Evolutionary conservation across 2,888 invertebrate species (phyloP), one percentile per base, ranked within the genome.

Genomic region (Cremastinae sp.): DNA sequence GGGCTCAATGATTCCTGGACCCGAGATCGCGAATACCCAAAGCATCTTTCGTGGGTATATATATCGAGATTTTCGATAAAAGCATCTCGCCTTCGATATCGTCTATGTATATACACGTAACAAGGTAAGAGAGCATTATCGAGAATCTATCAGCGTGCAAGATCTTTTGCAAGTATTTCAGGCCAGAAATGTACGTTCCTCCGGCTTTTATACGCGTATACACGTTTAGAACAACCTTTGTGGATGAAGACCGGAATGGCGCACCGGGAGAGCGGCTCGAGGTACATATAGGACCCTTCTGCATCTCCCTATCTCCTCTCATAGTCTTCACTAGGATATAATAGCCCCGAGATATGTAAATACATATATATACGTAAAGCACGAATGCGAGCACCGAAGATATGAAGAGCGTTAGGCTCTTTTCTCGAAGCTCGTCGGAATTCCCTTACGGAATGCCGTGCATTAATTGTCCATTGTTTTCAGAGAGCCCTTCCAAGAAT

Each of bases 401-500:
- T 2, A 12, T 10, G n/a, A 45, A 37, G 59, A 69, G 47, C 28
- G 20, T 12, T 58, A 62, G 49, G 28, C 14, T 35, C 37, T 76
- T 16, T 53, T 51, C 39, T 61, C 65, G 70, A 45, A 18, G 47
- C 41, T 47, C 37, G n/a, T n/a, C 53, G 75, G 70, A 70, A 78
- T 75, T 70, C 66, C 37, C 16, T 53, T 22, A 55, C 43, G 45
- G 81, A 85, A 87, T 82, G 81, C 81, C 82, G 79, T 77, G 83
- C 83, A 86, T 87, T 86, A 87, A 87, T 86, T 86, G 85, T 85
- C 85, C 82, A 86, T 87, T 86, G 87, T 87, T 84, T 85, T 83
- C 83, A 66, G 28, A 69, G 72, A 75, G 78, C 18, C 16, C 22
- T 65, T 79, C 76, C 78, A 73, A 75, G 66, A 79, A 76, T 79